phyloP scores from a whole-genome alignment of 2,113 vertebrate species.

The Gymnocephalus cernua region DNA sequence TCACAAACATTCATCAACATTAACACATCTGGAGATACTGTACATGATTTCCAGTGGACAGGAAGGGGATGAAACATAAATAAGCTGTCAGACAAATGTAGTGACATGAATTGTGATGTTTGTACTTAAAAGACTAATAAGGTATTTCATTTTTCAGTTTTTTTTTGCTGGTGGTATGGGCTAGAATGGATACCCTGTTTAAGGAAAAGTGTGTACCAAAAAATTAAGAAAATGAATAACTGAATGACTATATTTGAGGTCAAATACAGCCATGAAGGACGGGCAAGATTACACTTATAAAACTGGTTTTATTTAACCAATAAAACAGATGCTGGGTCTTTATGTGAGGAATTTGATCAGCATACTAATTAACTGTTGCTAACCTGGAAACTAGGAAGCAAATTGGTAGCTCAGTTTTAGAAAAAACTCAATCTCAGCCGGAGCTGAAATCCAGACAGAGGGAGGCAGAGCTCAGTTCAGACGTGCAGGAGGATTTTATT shows the following conservation, averaged over 20 bases:
- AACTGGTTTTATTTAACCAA: slow-evolving; percentile 28
- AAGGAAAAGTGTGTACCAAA: neutral
- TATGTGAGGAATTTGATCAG: slow-evolving; percentile 11
- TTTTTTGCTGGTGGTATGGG: neutral
- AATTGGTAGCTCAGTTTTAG: neutral
- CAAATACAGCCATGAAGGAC: slow-evolving; percentile 12
- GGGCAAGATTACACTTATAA: slow-evolving; percentile 2
- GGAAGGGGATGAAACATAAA: too few species aligned
- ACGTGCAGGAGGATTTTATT: neutral
- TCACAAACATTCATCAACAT: too few species aligned
- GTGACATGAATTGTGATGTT: neutral
- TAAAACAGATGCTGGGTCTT: slow-evolving; percentile 29
- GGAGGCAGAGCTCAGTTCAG: neutral
- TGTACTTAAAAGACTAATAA: neutral
- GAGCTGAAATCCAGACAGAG: neutral
- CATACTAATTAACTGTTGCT: slow-evolving; percentile 19
- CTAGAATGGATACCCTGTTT: neutral
- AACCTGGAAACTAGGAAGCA: neutral
- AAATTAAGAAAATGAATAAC: neutral
- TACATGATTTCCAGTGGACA: too few species aligned
- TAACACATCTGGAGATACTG: too few species aligned
- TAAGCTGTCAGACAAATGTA: too few species aligned
- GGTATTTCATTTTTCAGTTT: neutral
- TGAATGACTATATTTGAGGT: neutral
- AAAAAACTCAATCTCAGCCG: neutral